These are phyloP conservation scores for Cetoscarus ocellatus DNA, from an alignment of 2,797 vertebrate species.

Conservation along the genomic window DNA sequence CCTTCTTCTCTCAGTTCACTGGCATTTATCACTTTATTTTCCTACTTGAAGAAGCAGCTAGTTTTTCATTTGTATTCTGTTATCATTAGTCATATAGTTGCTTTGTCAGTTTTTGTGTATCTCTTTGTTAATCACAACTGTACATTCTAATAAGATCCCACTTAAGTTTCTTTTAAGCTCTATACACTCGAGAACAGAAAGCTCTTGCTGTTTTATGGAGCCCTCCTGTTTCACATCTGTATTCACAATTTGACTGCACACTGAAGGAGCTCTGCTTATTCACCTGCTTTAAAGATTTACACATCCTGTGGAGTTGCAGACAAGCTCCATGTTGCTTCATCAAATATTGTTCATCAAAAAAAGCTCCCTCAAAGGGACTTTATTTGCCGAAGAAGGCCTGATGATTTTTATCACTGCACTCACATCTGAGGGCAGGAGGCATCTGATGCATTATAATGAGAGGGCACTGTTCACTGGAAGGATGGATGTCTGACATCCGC, in stretches of 20 bases:
- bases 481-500: not conserved
- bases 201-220: not conserved
- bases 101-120: too few species aligned
- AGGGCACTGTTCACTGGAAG: not conserved
- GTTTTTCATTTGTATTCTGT: too few species aligned
- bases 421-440: conserved; percentile 5
- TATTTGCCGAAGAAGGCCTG: conserved; percentile 5
- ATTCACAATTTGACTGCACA: conserved; percentile 23
- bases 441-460: conserved; percentile 30
- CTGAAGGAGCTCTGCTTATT: conserved; percentile 9
- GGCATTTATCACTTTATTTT: too few species aligned
- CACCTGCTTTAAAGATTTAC: conserved; percentile 17
- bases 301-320: conserved; percentile 23
- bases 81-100: too few species aligned
- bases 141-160: too few species aligned
- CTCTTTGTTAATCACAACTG: too few species aligned
- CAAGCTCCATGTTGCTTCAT: conserved; percentile 21
- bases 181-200: not conserved
- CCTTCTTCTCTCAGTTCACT: too few species aligned
- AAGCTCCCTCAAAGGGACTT: conserved; percentile 28
- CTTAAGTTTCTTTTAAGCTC: too few species aligned
- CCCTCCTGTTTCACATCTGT: conserved; percentile 21
- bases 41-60: too few species aligned
- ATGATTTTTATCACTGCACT: not conserved
- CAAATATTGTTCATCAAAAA: conserved; percentile 52